phyloP scores from a whole-genome alignment of 1,140 invertebrate species.

The Drosophila repletoides region DNA sequence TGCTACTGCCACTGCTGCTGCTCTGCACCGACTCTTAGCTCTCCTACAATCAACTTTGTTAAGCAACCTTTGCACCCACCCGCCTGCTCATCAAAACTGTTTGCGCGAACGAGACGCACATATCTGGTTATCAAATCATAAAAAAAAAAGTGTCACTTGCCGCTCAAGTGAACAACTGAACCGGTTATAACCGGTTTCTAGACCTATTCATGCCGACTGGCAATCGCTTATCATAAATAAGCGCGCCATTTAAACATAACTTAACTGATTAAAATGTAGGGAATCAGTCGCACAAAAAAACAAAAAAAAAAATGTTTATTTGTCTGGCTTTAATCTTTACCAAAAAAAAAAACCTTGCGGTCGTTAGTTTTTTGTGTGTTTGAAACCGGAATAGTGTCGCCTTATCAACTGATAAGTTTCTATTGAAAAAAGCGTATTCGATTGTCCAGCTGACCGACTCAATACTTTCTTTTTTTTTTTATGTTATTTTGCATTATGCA shows the following conservation, averaged over 20 bases:
- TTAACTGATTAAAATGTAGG: slow-evolving; percentile 29
- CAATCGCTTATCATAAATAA: slow-evolving; percentile 49
- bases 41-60: slow-evolving; percentile 15
- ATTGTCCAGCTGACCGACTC: slow-evolving; percentile 7
- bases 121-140: slow-evolving; percentile 36
- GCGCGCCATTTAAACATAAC: slow-evolving; percentile 45
- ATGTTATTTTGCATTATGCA: slow-evolving; percentile 41
- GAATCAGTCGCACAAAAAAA: slow-evolving; percentile 14
- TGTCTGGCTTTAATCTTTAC: slow-evolving; percentile 25
- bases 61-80: slow-evolving; percentile 51
- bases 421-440: slow-evolving; percentile 35
- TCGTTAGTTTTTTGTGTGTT: slow-evolving; percentile 4
- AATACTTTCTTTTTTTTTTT: slow-evolving; percentile 62
- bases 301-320: slow-evolving; percentile 17
- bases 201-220: slow-evolving; percentile 25
- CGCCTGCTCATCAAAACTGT: background rate
- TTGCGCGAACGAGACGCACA: slow-evolving; percentile 13
- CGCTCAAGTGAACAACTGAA: slow-evolving; percentile 39
- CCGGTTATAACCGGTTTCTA: slow-evolving; percentile 48
- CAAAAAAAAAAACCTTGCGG: slow-evolving; percentile 9
- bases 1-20: slow-evolving; percentile 24
- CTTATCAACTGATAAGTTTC: slow-evolving; percentile 39
- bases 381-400: slow-evolving; percentile 6
- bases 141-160: slow-evolving; percentile 44
- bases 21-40: slow-evolving; percentile 15